Evolutionary conservation across 2,797 vertebrate genomes (phyloP), one percentile per base, ranked within the genome.

Genomic region (Dendrocincla fuliginosa): DNA sequence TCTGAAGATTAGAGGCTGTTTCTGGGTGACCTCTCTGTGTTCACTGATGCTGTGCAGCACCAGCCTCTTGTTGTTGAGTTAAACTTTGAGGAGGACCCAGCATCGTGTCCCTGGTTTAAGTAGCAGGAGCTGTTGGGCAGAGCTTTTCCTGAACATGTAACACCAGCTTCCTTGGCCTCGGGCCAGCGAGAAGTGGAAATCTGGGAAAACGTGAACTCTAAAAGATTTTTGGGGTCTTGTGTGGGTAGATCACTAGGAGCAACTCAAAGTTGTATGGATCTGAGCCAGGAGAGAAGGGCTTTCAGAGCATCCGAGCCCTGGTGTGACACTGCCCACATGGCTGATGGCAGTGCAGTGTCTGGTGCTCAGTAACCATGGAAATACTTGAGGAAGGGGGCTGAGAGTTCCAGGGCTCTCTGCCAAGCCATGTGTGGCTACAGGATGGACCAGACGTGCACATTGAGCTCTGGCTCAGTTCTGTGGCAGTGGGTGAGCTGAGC

Each of bases 261-360:
- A 78, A 25, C 56, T 89, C 10, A 16, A 68, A 83, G 76, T 69
- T 89, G 57, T 47, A 16, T 42, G 67, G 88, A 63, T 35, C 10
- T 17, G 90, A 85, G 91, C 85, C 76, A 74, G 85, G 33, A 78
- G 50, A 84, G 73, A 79, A 75, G 90, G 90, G 65, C 35, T 89
- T 55, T 24, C 0, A 0, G 84, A 67, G 71, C 49, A 67, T 55
- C 41, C 16, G 1, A 44, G 53, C 87, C 61, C 61, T 3, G 55
- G 39, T 32, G 75, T 75, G 79, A 6, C 80, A 23, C 55, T 88
- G 90, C 93, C 76, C 73, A n/a, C 27, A 33, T 75, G 84, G 94
- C 90, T 90, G 80, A 3, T 49, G 49, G 89, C 70, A 61, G 57
- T 0, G 20, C 37, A 60, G 60, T 83, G 91, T 0, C 73, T 90